Evolutionary conservation across 2,797 vertebrate species (phyloP).

Genomic region (Megalops cyprinoides): DNA sequence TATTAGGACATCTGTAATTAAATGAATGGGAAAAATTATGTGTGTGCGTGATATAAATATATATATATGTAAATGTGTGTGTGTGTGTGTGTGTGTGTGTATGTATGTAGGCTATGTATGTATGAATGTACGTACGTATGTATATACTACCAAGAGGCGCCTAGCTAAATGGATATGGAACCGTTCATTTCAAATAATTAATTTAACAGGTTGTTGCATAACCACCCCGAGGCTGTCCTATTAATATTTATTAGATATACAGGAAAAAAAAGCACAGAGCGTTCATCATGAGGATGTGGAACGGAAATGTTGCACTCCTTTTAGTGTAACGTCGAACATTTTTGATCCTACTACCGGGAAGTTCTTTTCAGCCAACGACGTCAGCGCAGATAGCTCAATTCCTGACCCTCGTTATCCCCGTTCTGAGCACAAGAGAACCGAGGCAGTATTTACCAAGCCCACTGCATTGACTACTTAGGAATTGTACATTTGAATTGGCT

Average conservation of each 20-base stretch:
- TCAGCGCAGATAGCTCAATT: not conserved
- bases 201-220: slow-evolving; percentile 55
- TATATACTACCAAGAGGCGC: slow-evolving; percentile 35
- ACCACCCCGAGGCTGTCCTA: slow-evolving; percentile 40
- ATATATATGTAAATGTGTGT: too few species aligned
- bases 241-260: slow-evolving; percentile 50
- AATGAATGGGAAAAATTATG: not conserved
- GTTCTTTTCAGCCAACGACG: not conserved
- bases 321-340: not conserved
- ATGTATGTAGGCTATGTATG: too few species aligned
- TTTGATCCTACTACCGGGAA: not conserved
- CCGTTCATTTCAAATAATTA: slow-evolving; percentile 47
- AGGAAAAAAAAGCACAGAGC: slow-evolving; percentile 12
- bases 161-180: slow-evolving; percentile 45
- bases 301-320: slow-evolving; percentile 7
- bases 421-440: not conserved
- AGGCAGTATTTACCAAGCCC: not conserved
- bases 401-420: not conserved
- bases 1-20: slow-evolving; percentile 17
- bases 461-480: not conserved
- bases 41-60: not conserved
- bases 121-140: too few species aligned
- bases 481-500: not conserved
- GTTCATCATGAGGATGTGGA: slow-evolving; percentile 7
- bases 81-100: not conserved